Evolutionary conservation across 2,888 invertebrate species (phyloP).

Genomic region (Caenorhabditis plicata): DNA sequence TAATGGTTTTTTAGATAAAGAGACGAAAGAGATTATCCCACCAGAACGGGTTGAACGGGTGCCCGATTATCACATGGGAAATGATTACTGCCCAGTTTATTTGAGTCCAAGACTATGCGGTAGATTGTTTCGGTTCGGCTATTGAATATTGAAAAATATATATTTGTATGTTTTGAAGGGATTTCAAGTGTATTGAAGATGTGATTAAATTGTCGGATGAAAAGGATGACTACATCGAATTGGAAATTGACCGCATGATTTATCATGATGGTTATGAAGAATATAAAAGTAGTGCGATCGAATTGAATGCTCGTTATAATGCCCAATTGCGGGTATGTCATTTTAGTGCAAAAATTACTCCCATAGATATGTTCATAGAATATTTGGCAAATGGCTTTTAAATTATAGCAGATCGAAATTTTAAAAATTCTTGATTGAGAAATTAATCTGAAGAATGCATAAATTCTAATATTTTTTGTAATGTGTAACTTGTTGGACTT

Average conservation of each 20-base stretch:
- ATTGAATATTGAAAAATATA: neutral
- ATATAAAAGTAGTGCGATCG: constrained; percentile 12
- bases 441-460: too few relatives aligned
- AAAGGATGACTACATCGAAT: constrained; percentile 34
- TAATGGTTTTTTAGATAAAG: constrained; percentile 5
- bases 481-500: too few relatives aligned
- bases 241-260: constrained; percentile 27
- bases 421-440: too few relatives aligned
- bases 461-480: too few relatives aligned
- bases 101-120: constrained; percentile 43
- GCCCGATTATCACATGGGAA: constrained; percentile 40
- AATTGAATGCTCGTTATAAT: constrained; percentile 35
- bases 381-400: neutral
- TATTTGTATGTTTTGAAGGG: constrained; percentile 26
- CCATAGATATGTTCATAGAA: neutral
- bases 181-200: constrained; percentile 48
- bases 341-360: neutral
- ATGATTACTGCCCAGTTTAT: constrained; percentile 37
- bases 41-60: constrained; percentile 38
- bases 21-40: constrained; percentile 31
- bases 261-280: constrained; percentile 22
- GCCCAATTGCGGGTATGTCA: constrained; percentile 28
- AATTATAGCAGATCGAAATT: too few relatives aligned
- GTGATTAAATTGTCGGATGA: constrained; percentile 49
- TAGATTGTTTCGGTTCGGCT: constrained; percentile 49